Percentiles rank a stretch among this genome's conserved stretches.
Evolutionary conservation across 1,140 invertebrate species (phyloP).

Genomic region (Monomorium pharaonis): DNA sequence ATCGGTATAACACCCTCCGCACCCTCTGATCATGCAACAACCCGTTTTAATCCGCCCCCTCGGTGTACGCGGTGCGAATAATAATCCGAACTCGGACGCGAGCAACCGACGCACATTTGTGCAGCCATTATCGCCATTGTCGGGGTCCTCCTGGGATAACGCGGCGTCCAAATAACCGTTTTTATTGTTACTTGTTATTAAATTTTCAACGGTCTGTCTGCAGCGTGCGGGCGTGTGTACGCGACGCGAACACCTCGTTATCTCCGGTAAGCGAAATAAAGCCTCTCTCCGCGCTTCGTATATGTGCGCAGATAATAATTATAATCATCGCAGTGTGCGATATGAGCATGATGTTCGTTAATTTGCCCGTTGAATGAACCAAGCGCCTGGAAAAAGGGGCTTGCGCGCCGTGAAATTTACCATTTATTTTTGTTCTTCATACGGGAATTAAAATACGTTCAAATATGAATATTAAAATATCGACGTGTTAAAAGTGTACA

Average conservation of each 20-base stretch:
- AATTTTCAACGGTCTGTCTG: slow-evolving; percentile 57
- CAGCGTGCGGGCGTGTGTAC: background rate
- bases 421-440: background rate
- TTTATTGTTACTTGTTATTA: slow-evolving; percentile 64
- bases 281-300: background rate
- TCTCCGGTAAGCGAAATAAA: slow-evolving; percentile 56
- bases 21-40: background rate
- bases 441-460: background rate
- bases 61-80: slow-evolving; percentile 57
- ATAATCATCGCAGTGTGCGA: slow-evolving; percentile 21
- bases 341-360: background rate
- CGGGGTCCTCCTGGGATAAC: slow-evolving; percentile 45
- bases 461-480: slow-evolving; percentile 7
- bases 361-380: slow-evolving; percentile 15
- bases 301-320: slow-evolving; percentile 15
- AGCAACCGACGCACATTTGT: slow-evolving; percentile 51
- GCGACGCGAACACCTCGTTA: slow-evolving; percentile 59
- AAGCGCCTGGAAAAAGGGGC: background rate
- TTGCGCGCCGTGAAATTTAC: background rate
- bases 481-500: background rate
- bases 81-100: slow-evolving; percentile 51
- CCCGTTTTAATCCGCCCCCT: slow-evolving; percentile 19
- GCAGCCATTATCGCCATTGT: slow-evolving; percentile 57
- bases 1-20: background rate
- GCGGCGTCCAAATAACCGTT: slow-evolving; percentile 52